Base-by-base conservation (phyloP, 2,888 invertebrate genomes). In the Spilarctia lutea region DNA sequence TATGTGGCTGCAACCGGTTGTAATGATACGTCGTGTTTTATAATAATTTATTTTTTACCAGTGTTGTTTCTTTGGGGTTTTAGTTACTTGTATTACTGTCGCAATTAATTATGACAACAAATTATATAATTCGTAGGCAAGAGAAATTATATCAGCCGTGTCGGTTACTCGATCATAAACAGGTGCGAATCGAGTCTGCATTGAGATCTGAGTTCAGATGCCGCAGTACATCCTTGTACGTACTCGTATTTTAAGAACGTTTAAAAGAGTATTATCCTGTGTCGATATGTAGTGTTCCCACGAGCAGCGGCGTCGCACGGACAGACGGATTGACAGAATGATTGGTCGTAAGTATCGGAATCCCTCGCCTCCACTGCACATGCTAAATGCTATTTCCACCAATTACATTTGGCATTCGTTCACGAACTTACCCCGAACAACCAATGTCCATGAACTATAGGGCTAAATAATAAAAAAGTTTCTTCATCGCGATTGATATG, bases 251-350 rank as follows among this genome's bases (percentile, higher is more conserved):
- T 52, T 72, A 78, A 80, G 77, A 81, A 81, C 67, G 75, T 85
- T 35, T 75, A 76, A 84, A 86, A 83, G 84, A 80, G 72, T 80
- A 86, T 86, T 81, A 83, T 88, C 87, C 79, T 82, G 75, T 80
- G 82, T 81, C 84, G 84, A 85, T 80, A 77, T 88, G 86, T 70
- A 79, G 74, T 85, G 88, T 93, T 94, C 93, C 91, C 93, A 94
- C 93, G 94, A 87, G 87, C 84, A 78, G 82, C 78, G 78, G 79
- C 80, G 78, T 84, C 77, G 76, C 75, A 77, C 81, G 73, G 86
- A 87, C 86, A 84, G 92, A 91, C 89, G 89, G 92, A 88, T 92
- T 94, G 94, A 94, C 94, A 93, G 89, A 83, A 90, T 93, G 94
- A 94, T 94, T 94, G 94, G 89, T 85, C 83, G 89, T 93, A 94